Evolutionary conservation across 2,797 vertebrate species (phyloP).

Genomic region (Hypotaenidia philippensis): DNA sequence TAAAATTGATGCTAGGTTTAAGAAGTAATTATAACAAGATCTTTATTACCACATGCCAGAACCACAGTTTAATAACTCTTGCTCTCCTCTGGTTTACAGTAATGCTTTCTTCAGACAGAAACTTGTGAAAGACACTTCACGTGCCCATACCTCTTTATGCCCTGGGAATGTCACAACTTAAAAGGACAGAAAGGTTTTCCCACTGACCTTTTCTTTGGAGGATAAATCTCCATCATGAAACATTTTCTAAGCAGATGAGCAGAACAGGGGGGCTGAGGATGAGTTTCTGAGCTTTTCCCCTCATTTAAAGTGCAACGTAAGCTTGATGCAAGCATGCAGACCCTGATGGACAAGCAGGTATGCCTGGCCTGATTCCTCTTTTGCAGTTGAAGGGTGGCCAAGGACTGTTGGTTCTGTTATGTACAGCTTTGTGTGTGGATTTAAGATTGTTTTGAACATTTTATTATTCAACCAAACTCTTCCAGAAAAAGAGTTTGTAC

Average conservation of each 20-base stretch:
- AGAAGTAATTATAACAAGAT: neutral
- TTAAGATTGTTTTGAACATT: neutral
- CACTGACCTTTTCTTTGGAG: neutral
- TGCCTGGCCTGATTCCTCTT: neutral
- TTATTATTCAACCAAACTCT: neutral
- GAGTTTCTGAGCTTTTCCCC: neutral
- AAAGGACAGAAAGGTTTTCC: neutral
- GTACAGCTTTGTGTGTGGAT: neutral
- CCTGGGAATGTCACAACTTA: neutral
- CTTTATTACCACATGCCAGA: neutral
- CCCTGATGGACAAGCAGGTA: neutral
- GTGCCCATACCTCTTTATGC: neutral
- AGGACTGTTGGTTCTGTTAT: neutral
- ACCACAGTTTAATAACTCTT: neutral
- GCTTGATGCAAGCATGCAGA: neutral
- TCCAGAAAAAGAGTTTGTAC: neutral
- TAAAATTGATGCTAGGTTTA: neutral
- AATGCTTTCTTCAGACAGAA: neutral
- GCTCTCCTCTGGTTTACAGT: neutral
- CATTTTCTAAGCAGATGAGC: neutral
- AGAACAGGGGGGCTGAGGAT: neutral
- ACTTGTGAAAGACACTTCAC: neutral
- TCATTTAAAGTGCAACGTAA: neutral
- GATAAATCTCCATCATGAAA: conserved; percentile 3
- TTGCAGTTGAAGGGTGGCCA: neutral